phyloP scores from a whole-genome alignment of 1,140 invertebrate species.

The Ptiloglossa arizonensis region DNA sequence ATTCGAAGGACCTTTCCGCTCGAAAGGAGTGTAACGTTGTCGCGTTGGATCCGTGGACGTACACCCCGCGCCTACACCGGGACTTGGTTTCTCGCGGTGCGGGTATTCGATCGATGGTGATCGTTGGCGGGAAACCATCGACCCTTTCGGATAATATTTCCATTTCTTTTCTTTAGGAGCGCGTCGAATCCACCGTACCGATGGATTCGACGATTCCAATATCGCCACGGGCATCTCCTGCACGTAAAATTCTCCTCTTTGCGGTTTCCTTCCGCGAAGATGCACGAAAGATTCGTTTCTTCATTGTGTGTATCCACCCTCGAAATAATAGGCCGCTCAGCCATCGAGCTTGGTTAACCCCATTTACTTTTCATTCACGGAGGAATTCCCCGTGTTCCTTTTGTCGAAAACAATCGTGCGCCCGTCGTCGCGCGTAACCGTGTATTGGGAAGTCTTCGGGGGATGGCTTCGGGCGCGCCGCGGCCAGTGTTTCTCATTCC shows the following conservation, averaged over 20 bases:
- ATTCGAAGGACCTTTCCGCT: constrained; percentile 64
- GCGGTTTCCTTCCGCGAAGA: constrained; percentile 32
- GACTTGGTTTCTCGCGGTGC: too few relatives aligned
- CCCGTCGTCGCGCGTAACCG: constrained; percentile 42
- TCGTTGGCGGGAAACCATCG: too few relatives aligned
- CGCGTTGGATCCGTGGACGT: too few relatives aligned
- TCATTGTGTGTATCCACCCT: constrained; percentile 60
- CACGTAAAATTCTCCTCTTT: constrained; percentile 17
- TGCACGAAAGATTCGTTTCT: constrained; percentile 52
- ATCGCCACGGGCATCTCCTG: not conserved
- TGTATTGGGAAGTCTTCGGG: constrained; percentile 40
- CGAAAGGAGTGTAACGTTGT: constrained; percentile 59
- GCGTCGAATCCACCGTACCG: not conserved
- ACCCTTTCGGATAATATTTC: too few relatives aligned
- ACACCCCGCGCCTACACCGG: too few relatives aligned
- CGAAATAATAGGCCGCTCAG: constrained; percentile 57
- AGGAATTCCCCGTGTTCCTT: constrained; percentile 52
- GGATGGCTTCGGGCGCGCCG: constrained; percentile 5
- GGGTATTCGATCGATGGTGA: too few relatives aligned
- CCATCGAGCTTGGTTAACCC: constrained; percentile 62
- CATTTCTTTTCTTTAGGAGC: not conserved
- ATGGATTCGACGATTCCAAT: not conserved
- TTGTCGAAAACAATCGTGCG: constrained; percentile 63
- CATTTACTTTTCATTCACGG: constrained; percentile 65
- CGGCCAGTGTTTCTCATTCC: constrained; percentile 52